Percentiles rank a stretch among this genome's conserved stretches.
Evolutionary conservation across 2,113 vertebrate genomes (phyloP).

Genomic region (Periophthalmus modestus): DNA sequence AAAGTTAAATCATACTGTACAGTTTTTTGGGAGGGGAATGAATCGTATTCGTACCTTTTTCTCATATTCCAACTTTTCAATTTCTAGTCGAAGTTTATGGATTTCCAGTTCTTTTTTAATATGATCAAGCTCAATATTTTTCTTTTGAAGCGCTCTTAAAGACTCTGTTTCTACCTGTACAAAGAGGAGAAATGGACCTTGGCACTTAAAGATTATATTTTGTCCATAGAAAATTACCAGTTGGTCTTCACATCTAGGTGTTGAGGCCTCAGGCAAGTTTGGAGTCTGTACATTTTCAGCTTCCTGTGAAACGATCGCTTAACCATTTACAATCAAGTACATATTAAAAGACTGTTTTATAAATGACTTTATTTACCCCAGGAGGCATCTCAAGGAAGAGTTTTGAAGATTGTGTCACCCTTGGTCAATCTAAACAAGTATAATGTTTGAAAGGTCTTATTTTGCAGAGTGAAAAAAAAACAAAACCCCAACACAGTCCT

Average conservation of each 20-base stretch:
- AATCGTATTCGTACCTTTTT: not conserved
- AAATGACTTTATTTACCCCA: not conserved
- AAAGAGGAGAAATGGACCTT: not conserved
- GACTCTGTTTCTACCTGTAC: not conserved
- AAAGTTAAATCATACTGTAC: not conserved
- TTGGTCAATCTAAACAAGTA: not conserved
- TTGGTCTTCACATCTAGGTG: not conserved
- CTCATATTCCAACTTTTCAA: constrained; percentile 7
- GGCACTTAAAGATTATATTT: not conserved
- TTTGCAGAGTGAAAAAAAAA: not conserved
- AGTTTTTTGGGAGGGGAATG: not conserved
- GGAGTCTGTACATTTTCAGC: not conserved
- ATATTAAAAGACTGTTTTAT: not conserved
- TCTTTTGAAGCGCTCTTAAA: not conserved
- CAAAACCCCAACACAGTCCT: not conserved
- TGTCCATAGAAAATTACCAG: not conserved
- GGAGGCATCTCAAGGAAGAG: not conserved
- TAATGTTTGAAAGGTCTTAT: not conserved
- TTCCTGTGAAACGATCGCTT: not conserved
- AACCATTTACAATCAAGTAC: not conserved
- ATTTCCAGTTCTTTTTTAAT: constrained; percentile 5
- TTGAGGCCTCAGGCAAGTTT: not conserved
- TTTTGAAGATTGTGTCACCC: not conserved
- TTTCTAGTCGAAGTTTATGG: constrained; percentile 3
- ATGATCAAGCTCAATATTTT: constrained; percentile 1